Conservation (phyloP, 2,113 vertebrate species). For the Chionomys nivalis region DNA sequence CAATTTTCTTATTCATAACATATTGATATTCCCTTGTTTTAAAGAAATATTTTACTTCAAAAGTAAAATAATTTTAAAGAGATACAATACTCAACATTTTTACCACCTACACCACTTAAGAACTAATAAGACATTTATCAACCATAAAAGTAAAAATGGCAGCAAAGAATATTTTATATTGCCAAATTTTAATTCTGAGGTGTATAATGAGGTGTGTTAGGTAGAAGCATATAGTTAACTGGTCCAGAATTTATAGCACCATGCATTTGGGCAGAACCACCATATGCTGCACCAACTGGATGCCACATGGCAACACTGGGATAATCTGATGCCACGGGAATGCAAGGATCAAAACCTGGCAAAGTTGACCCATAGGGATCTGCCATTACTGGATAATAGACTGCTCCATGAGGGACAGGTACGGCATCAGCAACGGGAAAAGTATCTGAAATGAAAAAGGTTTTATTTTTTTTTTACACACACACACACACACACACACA, state of each 20-base stretch:
- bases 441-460: slow-evolving; percentile 84
- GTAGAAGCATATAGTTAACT: slow-evolving; percentile 86
- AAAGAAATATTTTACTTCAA: slow-evolving; percentile 74
- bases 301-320: slow-evolving; percentile 86
- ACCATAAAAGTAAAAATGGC: slow-evolving; percentile 61
- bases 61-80: slow-evolving; percentile 69
- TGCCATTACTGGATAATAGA: slow-evolving; percentile 89
- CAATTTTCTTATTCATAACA: slow-evolving; percentile 60
- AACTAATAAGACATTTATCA: slow-evolving; percentile 56
- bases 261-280: slow-evolving; percentile 77
- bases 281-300: slow-evolving; percentile 84
- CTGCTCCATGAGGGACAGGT: slow-evolving; percentile 81
- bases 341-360: slow-evolving; percentile 89
- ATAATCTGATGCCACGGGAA: slow-evolving; percentile 87
- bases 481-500: neutral
- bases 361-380: slow-evolving; percentile 87
- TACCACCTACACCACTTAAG: slow-evolving; percentile 54
- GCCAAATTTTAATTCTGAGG: slow-evolving; percentile 85
- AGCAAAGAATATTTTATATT: slow-evolving; percentile 46
- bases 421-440: slow-evolving; percentile 85
- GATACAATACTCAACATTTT: slow-evolving; percentile 55
- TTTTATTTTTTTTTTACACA: too few relatives aligned
- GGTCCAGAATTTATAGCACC: slow-evolving; percentile 84
- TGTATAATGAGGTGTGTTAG: slow-evolving; percentile 88
- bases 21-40: slow-evolving; percentile 42